Percentiles rank a stretch among this genome's conserved stretches.
These are phyloP conservation scores for Phoxinus dragarum DNA, from an alignment of 2,797 vertebrate species.

Conservation along the genomic window DNA sequence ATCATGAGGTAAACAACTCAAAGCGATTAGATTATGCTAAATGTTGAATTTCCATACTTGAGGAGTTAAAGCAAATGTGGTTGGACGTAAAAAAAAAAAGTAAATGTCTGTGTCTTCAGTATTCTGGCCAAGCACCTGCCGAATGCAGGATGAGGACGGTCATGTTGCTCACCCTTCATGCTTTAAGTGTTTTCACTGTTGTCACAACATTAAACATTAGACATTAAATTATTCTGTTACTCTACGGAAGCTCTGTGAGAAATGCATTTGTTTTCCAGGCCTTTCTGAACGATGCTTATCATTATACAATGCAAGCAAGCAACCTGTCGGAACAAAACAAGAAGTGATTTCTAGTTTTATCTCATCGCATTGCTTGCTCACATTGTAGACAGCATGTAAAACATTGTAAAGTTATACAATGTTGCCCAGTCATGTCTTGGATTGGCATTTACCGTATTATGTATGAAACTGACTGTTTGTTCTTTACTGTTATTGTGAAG, in stretches of 20 bases:
- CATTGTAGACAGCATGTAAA: background rate
- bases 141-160: background rate
- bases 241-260: background rate
- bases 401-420: background rate
- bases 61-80: background rate
- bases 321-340: background rate
- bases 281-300: background rate
- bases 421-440: too few relatives aligned
- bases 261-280: background rate
- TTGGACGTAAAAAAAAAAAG: background rate
- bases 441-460: too few relatives aligned
- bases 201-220: conserved; percentile 23
- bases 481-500: too few relatives aligned
- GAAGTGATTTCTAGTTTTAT: background rate
- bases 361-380: background rate
- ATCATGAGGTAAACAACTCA: background rate
- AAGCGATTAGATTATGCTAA: conserved; percentile 18
- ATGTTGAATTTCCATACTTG: conserved; percentile 27
- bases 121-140: background rate
- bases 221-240: conserved; percentile 6
- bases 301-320: background rate
- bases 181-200: conserved; percentile 1
- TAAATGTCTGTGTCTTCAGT: background rate
- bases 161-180: conserved; percentile 1
- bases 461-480: too few relatives aligned